phyloP scores from a whole-genome alignment of 2,888 invertebrate species.

The Drosophila melanocephala region DNA sequence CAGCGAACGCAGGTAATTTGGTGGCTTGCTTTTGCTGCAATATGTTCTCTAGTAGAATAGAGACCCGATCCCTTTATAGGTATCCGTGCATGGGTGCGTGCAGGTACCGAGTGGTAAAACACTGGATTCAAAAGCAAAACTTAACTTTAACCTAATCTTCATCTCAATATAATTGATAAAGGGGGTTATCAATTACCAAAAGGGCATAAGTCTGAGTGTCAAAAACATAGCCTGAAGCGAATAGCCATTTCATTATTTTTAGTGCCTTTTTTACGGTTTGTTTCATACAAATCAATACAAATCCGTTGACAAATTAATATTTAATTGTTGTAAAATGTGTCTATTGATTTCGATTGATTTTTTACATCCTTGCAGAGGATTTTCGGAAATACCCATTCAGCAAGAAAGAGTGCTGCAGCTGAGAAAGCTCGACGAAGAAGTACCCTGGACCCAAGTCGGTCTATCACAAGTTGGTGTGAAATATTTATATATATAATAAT shows the following conservation, averaged over 20 bases:
- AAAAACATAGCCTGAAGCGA: not conserved
- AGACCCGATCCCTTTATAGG: not conserved
- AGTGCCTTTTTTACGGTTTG: too few relatives aligned
- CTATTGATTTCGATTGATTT: not conserved
- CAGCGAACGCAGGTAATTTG: too few relatives aligned
- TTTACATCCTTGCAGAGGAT: not conserved
- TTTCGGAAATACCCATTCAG: not conserved
- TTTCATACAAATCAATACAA: too few relatives aligned
- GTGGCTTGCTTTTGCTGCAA: too few relatives aligned
- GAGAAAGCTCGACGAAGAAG: too few relatives aligned
- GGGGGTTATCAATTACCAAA: not conserved
- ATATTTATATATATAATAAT: too few relatives aligned
- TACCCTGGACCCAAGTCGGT: too few relatives aligned
- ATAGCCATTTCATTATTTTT: not conserved
- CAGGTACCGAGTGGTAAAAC: not conserved
- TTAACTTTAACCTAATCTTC: not conserved
- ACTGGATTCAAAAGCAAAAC: not conserved
- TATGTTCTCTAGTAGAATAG: not conserved
- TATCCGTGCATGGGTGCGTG: too few relatives aligned
- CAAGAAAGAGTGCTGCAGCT: not conserved
- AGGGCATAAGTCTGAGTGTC: not conserved
- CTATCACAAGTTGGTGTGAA: too few relatives aligned
- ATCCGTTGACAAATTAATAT: not conserved
- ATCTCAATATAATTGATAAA: not conserved
- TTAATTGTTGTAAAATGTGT: too few relatives aligned